These are phyloP conservation scores for Brienomyrus brachyistius DNA, from an alignment of 2,113 vertebrate species.

Conservation along the genomic window DNA sequence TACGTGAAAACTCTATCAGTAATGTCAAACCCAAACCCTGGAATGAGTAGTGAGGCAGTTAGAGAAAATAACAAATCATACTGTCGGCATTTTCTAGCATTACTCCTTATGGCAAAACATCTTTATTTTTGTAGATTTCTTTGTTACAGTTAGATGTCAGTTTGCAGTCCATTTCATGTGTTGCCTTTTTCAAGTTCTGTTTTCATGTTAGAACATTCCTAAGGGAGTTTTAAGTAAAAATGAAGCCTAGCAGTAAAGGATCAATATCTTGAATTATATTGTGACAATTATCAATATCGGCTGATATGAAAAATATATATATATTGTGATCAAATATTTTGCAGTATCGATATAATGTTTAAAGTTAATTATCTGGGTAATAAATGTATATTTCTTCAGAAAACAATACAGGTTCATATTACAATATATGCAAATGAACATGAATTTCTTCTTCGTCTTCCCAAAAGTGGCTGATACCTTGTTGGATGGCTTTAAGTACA, in stretches of 20 bases:
- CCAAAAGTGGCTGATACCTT: background rate
- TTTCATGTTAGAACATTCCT: background rate
- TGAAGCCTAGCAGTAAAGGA: background rate
- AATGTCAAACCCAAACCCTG: background rate
- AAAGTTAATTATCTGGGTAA: background rate
- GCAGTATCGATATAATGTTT: background rate
- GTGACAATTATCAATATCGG: background rate
- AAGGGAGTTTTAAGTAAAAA: background rate
- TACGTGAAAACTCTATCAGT: background rate
- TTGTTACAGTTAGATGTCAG: background rate
- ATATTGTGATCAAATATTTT: background rate
- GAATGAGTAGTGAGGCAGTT: background rate
- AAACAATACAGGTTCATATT: background rate
- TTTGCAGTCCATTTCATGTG: background rate
- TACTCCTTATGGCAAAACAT: background rate
- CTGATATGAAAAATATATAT: background rate
- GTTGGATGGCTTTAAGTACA: background rate
- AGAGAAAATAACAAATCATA: background rate
- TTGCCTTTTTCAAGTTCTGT: background rate
- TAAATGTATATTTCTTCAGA: background rate
- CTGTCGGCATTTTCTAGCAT: background rate
- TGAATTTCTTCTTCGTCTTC: background rate
- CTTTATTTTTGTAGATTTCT: background rate
- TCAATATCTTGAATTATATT: background rate
- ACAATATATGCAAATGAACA: background rate